Conservation (phyloP, 2,113 vertebrate genomes). For the Nettapus auritus region DNA sequence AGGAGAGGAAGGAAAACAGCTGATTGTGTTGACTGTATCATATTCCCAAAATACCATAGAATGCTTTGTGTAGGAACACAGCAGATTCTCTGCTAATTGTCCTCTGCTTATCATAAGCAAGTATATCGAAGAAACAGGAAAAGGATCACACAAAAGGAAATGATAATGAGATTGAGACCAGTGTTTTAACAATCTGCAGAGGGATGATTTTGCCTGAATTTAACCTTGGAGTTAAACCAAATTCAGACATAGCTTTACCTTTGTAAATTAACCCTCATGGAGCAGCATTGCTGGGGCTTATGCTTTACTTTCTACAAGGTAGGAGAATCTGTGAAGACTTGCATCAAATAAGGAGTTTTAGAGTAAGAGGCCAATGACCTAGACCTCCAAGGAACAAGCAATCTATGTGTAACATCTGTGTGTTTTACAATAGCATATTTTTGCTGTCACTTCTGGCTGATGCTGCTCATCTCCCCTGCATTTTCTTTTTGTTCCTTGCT, state of each 20-base stretch:
- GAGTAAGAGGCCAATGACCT: neutral
- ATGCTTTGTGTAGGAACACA: neutral
- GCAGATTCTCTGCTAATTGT: neutral
- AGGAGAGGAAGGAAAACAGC: constrained; percentile 28
- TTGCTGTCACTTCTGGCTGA: neutral
- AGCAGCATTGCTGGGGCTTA: neutral
- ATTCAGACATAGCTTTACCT: neutral
- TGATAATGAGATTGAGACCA: neutral
- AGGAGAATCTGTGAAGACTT: neutral
- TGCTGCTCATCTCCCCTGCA: neutral
- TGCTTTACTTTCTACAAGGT: neutral
- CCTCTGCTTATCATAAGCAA: neutral
- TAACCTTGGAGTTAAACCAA: neutral
- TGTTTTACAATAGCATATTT: neutral
- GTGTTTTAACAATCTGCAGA: neutral
- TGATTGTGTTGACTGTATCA: constrained; percentile 1
- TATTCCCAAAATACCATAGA: constrained; percentile 18
- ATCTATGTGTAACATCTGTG: neutral
- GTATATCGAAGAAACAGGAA: constrained; percentile 5
- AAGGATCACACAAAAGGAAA: neutral
- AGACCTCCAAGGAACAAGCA: neutral
- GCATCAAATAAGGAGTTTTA: neutral
- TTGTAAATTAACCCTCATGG: neutral
- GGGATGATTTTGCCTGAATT: neutral
- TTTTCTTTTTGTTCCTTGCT: neutral